A percentile compares a stretch with the other conserved stretches of the same genome.
These are phyloP conservation scores for Chromoteleia sp. DNA, from an alignment of 2,888 invertebrate species.

Conservation along the genomic window DNA sequence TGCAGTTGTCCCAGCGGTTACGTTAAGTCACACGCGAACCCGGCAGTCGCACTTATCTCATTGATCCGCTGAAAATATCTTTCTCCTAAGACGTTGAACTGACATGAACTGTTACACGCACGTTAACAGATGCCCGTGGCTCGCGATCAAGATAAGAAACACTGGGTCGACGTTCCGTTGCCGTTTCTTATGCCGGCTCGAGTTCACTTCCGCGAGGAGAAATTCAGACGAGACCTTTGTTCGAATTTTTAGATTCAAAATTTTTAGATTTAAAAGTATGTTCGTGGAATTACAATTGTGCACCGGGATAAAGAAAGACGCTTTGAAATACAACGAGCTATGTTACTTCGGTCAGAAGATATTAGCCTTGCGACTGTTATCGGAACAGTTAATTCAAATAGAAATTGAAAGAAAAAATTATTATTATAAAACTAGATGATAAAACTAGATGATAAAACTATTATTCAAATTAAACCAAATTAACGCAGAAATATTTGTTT, in stretches of 20 bases:
- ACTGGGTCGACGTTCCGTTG: constrained; percentile 6
- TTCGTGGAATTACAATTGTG: neutral
- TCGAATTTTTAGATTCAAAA: neutral
- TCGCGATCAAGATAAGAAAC: constrained; percentile 16
- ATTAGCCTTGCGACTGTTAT: too few relatives aligned
- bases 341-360: too few relatives aligned
- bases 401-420: too few relatives aligned
- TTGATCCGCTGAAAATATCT: constrained; percentile 51
- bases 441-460: too few relatives aligned
- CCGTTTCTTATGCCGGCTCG: neutral
- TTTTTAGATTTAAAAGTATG: too few relatives aligned
- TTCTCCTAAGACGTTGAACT: constrained; percentile 28
- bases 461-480: too few relatives aligned
- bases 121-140: constrained; percentile 1
- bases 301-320: too few relatives aligned
- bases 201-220: constrained; percentile 29
- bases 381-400: too few relatives aligned
- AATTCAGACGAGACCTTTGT: constrained; percentile 5
- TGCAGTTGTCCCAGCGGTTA: constrained; percentile 51
- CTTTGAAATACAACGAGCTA: too few relatives aligned
- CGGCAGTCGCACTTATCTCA: constrained; percentile 53
- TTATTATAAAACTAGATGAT: too few relatives aligned
- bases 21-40: constrained; percentile 54
- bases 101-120: constrained; percentile 18
- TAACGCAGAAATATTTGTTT: too few relatives aligned